These are phyloP conservation scores for Ennomos fuscantarius DNA, from an alignment of 2,888 invertebrate genomes.

Conservation along the genomic window DNA sequence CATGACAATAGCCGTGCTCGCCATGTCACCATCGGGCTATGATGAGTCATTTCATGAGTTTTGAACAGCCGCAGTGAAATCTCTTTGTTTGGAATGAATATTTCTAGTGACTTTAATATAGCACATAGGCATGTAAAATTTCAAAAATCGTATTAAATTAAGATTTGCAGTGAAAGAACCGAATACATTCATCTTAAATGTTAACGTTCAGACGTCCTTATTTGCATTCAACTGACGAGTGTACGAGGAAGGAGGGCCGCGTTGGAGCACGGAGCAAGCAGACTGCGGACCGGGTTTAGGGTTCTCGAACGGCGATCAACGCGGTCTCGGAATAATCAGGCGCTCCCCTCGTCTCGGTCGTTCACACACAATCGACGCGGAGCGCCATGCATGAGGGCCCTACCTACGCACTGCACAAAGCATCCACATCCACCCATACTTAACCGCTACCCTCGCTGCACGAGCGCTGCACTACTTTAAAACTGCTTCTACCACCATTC, in stretches of 20 bases:
- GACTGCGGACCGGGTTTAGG: conserved; percentile 64
- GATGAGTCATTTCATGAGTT: conserved; percentile 51
- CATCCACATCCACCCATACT: conserved; percentile 77
- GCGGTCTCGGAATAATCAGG: conserved; percentile 78
- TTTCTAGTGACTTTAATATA: conserved; percentile 30
- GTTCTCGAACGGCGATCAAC: conserved; percentile 75
- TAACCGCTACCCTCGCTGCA: conserved; percentile 66
- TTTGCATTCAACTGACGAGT: conserved; percentile 70
- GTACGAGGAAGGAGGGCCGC: conserved; percentile 50
- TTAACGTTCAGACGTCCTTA: conserved; percentile 62
- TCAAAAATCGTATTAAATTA: conserved; percentile 52
- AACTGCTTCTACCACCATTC: conserved; percentile 29
- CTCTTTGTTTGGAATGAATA: conserved; percentile 34
- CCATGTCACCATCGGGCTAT: conserved; percentile 43
- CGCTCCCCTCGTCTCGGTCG: conserved; percentile 80
- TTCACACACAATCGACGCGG: conserved; percentile 81
- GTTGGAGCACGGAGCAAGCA: conserved; percentile 44
- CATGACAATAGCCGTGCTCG: conserved; percentile 42
- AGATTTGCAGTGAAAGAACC: conserved; percentile 40
- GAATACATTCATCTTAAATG: conserved; percentile 46
- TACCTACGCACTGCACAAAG: conserved; percentile 77
- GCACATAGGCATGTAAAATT: conserved; percentile 30
- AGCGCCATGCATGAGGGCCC: conserved; percentile 69
- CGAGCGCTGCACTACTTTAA: conserved; percentile 61
- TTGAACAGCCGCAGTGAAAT: conserved; percentile 48